Evolutionary conservation across 37 sponge, comb jelly and placozoan genomes (phyloP), one percentile per base, ranked within the genome.

Genomic region (Lycopodina hypogea): DNA sequence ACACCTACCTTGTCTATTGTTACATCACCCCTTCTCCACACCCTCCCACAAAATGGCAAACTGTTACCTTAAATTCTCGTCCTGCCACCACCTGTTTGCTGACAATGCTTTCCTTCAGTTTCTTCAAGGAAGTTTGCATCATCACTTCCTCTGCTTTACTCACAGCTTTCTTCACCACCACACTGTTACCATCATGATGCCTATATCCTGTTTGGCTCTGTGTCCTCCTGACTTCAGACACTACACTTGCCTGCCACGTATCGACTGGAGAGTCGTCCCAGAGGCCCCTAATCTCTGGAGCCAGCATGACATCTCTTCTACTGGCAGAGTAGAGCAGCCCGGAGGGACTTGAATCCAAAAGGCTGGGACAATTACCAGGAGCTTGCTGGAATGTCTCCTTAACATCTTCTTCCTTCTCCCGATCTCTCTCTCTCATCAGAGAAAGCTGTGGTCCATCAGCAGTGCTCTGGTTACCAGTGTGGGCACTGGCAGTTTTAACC

Each of bases 21-120:
- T 12, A 60, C 24, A 7, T 29, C 62, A 60, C 6, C 4, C 48
- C 48, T 9, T 9, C 48, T 45, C 8, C 48, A 60, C 62, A 60
- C 14, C 29, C 62, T 60, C 29, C 29, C 29, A 60, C 24, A 28
- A 28, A n/a, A n/a, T n/a, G n/a, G n/a, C n/a, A n/a, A n/a, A n/a
- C n/a, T n/a, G n/a, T 22, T 33, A 87, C 94, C 81, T 90, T 93
- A 80, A 96, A 96, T 73, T 93, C 97, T 29, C 85, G 71, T n/a
- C 94, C 94, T 1, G 87, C 93, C 38, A 84, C 92, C 24, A 96
- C 90, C 78, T 96, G 97, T 36, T 82, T 93, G 58, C 51, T 42
- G 2, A 88, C 73, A 1, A 87, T 84, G 60, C 76, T 90, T 53
- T 87, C 62, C 42, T 65, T 86, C 55, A 89, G 93, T 40, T 76